Base-by-base conservation (phyloP, 2,113 vertebrate species). In the Muntiacus muntjak region DNA sequence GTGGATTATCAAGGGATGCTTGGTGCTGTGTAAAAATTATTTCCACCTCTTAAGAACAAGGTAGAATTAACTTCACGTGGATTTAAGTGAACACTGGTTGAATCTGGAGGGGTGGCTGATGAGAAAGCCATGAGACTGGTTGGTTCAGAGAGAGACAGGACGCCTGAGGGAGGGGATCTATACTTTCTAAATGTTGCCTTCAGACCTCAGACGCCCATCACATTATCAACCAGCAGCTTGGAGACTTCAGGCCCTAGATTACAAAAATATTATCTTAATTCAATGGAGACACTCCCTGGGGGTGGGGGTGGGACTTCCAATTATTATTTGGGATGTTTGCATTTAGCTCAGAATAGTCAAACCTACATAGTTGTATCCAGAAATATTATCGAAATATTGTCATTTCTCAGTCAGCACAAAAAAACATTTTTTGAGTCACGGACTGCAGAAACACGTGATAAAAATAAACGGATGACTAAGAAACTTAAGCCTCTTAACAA, bases 111-210 rank as follows among this genome's bases (percentile, higher is more conserved):
- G 52, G 50, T 0, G 7, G 30, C 25, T n/a, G 30, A 14, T 6
- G 33, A 5, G 5, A 2, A 3, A 19, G 17, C 17, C 3, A 0
- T 1, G 0, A 16, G 0, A 26, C 4, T 30, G 71, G 28, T 0
- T 14, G 52, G 17, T 30, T 40, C 26, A 3, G 43, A 50, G 74
- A 33, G 47, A 71, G 60, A n/a, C 19, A 25, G 28, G 30, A 0
- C 0, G 3, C 28, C 60, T 1, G 4, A 8, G 83, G 84, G 28
- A 2, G 1, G 2, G 3, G n/a, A 10, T 2, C 12, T 23, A 8
- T 5, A 4, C 9, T 11, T 2, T 3, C 33, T 17, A 0, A 10
- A 7, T 0, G 6, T 7, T 6, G 23, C 16, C 3, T 33, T 47
- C 28, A 5, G 60, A 23, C 3, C 21, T 12, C 26, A 0, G 28